Evolutionary conservation across 1,140 invertebrate species (phyloP), one percentile per base, ranked within the genome.

Genomic region (Zaprionus davidi): DNA sequence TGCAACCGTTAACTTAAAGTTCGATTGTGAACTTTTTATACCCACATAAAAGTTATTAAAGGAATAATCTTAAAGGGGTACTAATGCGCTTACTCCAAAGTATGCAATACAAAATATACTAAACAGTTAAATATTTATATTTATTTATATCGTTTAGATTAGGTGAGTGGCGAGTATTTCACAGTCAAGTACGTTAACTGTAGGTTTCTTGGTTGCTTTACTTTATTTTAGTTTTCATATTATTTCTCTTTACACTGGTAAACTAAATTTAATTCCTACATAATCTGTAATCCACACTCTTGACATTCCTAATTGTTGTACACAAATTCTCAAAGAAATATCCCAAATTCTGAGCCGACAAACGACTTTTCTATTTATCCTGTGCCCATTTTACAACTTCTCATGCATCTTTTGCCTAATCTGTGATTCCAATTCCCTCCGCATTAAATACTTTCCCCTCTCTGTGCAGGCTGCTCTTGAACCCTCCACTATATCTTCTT

Each of bases 351-450:
- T 12, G 17, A 22, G 11, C 6, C 17, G 9, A 49, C 20, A 49
- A 41, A 49, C 46, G 20, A 49, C 17, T 12, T 22, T 22, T 11
- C 17, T 22, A 38, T 38, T 20, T 36, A 57, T 36, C n/a, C 3
- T 26, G 13, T 26, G 13, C 20, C 36, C 13, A 13, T 20, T 41
- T 24, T 2, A 12, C 17, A 26, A n/a, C n/a, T 24, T 11, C 6
- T 26, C 24, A 60, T 44, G 22, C 15, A 28, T 44, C 38, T 9
- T 28, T 28, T 6, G 5, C 20, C 13, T 31, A 63, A 63, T 49
- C 26, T 63, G 5, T 62, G n/a, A 15, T 51, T 51, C 4, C 26
- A 31, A 63, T 63, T 51, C 20, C 12, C 44, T 31, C 31, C 9
- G 5, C 31, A 34, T 51, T 31, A 34, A 63, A 34, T 51, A 49